A percentile compares a stretch with the other conserved stretches of the same genome.
These are phyloP conservation scores for Drosophila arizonae DNA, from an alignment of 1,140 invertebrate species.

Conservation along the genomic window DNA sequence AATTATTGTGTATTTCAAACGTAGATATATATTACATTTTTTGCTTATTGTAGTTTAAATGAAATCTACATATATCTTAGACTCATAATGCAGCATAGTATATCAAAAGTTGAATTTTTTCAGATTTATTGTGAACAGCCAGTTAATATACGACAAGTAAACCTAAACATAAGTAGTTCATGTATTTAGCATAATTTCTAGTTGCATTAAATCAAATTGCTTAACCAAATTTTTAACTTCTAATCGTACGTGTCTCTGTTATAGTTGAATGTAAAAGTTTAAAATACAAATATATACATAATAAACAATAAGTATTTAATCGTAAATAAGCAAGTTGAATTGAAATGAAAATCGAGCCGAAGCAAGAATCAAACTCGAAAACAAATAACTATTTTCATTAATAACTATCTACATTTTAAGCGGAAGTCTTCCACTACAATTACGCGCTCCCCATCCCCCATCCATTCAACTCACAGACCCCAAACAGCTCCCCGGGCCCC, in stretches of 20 bases:
- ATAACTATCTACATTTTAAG: constrained; percentile 75
- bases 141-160: constrained; percentile 39
- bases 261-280: constrained; percentile 52
- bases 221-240: constrained; percentile 69
- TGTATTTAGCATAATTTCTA: constrained; percentile 58
- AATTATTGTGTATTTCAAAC: constrained; percentile 60
- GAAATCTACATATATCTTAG: constrained; percentile 29
- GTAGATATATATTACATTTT: constrained; percentile 41
- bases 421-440: constrained; percentile 82
- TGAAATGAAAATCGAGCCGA: constrained; percentile 39
- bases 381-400: constrained; percentile 39
- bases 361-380: constrained; percentile 57
- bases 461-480: constrained; percentile 43
- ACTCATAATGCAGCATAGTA: constrained; percentile 34
- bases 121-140: constrained; percentile 44
- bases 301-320: constrained; percentile 36
- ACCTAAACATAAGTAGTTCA: constrained; percentile 37
- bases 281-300: not conserved
- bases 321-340: constrained; percentile 37
- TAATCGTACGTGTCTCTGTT: constrained; percentile 61
- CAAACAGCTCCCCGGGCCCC: not conserved
- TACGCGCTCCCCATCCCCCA: constrained; percentile 59
- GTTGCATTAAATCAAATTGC: constrained; percentile 54
- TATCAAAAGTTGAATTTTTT: constrained; percentile 72
- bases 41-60: constrained; percentile 60